Evolutionary conservation across 2,888 invertebrate species (phyloP).

Genomic region (Cyrtodaria siliqua): DNA sequence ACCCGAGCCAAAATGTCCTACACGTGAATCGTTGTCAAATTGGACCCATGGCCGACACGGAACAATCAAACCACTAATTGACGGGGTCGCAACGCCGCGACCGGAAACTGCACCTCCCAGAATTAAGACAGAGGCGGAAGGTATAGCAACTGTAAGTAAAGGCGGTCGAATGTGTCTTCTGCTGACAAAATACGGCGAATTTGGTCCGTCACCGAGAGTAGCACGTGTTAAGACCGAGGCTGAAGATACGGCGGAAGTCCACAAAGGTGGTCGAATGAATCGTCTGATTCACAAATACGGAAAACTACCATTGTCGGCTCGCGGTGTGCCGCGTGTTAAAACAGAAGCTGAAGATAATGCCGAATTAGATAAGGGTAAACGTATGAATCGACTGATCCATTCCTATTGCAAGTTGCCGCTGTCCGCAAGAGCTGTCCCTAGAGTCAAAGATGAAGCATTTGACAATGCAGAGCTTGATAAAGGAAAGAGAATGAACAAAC

Average conservation of each 20-base stretch:
- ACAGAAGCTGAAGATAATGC: constrained; percentile 68
- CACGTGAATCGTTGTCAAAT: constrained; percentile 65
- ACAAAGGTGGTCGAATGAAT: constrained; percentile 73
- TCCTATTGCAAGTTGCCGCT: constrained; percentile 63
- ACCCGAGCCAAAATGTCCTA: constrained; percentile 73
- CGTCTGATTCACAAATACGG: constrained; percentile 67
- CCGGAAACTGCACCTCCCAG: constrained; percentile 75
- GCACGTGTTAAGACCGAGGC: constrained; percentile 78
- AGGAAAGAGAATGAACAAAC: constrained; percentile 70
- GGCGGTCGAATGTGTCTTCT: constrained; percentile 74
- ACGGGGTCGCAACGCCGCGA: constrained; percentile 70
- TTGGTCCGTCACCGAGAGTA: constrained; percentile 62
- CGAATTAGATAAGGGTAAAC: constrained; percentile 70
- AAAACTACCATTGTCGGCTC: constrained; percentile 61
- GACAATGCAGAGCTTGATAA: constrained; percentile 71
- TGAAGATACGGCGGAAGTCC: constrained; percentile 69
- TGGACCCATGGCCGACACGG: constrained; percentile 72
- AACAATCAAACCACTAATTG: constrained; percentile 66
- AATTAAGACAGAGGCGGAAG: constrained; percentile 74
- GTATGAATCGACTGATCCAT: constrained; percentile 73
- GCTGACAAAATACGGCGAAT: constrained; percentile 73
- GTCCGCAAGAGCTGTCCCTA: constrained; percentile 69
- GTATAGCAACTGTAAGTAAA: constrained; percentile 65
- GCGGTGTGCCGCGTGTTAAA: constrained; percentile 69
- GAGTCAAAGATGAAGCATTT: constrained; percentile 73